Evolutionary conservation across 2,113 vertebrate genomes (phyloP), one percentile per base, ranked within the genome.

Genomic region (Dasyornis broadbenti): DNA sequence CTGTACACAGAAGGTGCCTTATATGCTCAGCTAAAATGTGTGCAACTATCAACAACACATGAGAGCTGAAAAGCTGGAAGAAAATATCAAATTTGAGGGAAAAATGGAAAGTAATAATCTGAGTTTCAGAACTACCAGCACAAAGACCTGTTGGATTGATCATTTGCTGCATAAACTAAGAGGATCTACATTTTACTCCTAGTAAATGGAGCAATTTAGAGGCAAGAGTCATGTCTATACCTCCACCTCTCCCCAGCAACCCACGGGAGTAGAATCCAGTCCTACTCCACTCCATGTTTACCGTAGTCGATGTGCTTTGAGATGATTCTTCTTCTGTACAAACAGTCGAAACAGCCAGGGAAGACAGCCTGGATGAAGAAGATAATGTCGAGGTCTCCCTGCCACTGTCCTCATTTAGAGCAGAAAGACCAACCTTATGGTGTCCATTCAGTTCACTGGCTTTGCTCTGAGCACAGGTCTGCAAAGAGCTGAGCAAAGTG

Each of bases 381-480:
- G 96, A 95, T 65, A 97, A 76, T 0, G 90, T 42, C 60, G 96
- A 89, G 78, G 92, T 95, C 85, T 98, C 97, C 85, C 89, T 96
- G 79, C 95, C 97, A 93, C 94, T 94, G 92, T 98, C 98, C 96
- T 97, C 97, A 76, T 65, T 97, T 84, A 97, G 91, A 84, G 92
- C 10, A 2, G 98, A 97, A 88, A 97, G 92, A 76, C 96, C 97
- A 83, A 96, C 87, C 92, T 86, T 11, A 14, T 97, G 96, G 80
- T 98, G 97, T 93, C 98, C 98, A 24, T 98, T 98, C 94, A 98
- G 97, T 97, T 98, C 98, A 76, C 93, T 96, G 84, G 95, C 86
- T 97, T 96, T 98, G 54, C 94, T 97, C 91, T 97, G 97, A 94
- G 97, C 89, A 91, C 97, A 96, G 94, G 96, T 65, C 93, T 97